Evolutionary conservation across 2,113 vertebrate species (phyloP).

Genomic region (Bagarius yarrelli): DNA sequence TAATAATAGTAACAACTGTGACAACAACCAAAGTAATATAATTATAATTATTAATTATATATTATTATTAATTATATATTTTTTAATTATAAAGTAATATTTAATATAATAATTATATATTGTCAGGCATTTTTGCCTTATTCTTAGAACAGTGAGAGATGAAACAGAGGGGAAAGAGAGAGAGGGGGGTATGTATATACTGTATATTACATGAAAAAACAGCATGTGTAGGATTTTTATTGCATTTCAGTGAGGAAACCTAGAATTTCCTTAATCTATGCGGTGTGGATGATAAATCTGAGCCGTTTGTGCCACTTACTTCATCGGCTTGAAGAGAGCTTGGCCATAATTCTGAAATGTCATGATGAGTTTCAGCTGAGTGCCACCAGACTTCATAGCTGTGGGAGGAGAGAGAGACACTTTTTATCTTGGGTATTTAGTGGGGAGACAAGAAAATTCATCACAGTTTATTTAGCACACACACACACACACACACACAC

Average conservation of each 20-base stretch:
- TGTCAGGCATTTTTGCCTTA: no score
- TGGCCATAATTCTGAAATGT: constrained; percentile 98
- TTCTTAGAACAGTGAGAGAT: no score
- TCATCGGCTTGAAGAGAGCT: constrained; percentile 87
- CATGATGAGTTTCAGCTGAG: constrained; percentile 97
- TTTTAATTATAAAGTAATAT: no score
- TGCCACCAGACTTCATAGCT: constrained; percentile 99
- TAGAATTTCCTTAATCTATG: background rate
- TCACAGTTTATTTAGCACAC: constrained; percentile 8
- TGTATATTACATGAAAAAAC: no score
- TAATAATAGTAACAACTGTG: no score
- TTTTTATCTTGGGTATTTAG: constrained; percentile 1
- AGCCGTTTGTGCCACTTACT: constrained; percentile 77
- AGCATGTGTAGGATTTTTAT: no score
- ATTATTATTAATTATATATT: no score
- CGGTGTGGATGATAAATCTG: constrained; percentile 1
- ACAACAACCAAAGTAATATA: no score
- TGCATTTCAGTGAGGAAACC: background rate
- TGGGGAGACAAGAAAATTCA: constrained; percentile 6
- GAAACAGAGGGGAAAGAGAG: no score
- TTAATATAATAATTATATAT: no score
- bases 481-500: constrained; percentile 26
- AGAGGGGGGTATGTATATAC: no score
- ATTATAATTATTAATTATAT: no score
- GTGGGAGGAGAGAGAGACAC: constrained; percentile 53